Conservation (phyloP, 1,140 invertebrate species). For the Pachypeltis micranthus region DNA sequence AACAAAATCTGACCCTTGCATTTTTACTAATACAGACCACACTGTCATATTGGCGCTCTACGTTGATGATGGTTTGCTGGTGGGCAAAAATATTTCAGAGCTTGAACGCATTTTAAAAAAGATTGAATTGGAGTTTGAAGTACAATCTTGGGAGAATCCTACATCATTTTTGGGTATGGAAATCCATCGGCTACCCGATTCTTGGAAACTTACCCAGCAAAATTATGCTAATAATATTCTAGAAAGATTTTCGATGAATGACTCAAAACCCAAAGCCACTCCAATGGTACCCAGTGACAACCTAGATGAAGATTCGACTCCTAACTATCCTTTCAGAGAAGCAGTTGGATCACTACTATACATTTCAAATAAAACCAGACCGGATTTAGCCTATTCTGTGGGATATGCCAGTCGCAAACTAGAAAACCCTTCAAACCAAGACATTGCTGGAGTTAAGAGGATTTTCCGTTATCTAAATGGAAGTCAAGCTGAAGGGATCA, state of each 20-base stretch:
- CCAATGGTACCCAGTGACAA: no score
- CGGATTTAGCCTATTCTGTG: conserved; percentile 33
- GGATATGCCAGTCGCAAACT: conserved; percentile 21
- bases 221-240: conserved; percentile 1
- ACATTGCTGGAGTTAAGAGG: conserved; percentile 12
- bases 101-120: not conserved
- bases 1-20: not conserved
- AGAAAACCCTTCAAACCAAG: conserved; percentile 7
- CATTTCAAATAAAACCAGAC: conserved; percentile 29
- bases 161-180: conserved; percentile 8
- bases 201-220: not conserved
- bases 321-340: conserved; percentile 25
- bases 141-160: not conserved
- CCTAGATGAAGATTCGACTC: no score
- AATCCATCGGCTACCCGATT: conserved; percentile 1
- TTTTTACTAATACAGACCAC: not conserved
- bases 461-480: conserved; percentile 23
- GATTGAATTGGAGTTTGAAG: not conserved
- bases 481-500: conserved; percentile 3
- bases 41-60: conserved; percentile 4
- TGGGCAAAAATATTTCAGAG: not conserved
- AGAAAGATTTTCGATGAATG: conserved; percentile 5
- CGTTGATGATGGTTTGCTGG: conserved; percentile 6
- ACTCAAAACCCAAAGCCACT: not conserved
- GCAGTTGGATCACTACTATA: conserved; percentile 31